Evolutionary conservation across 2,797 vertebrate species (phyloP), one percentile per base, ranked within the genome.

Genomic region (Phaenicophaeus curvirostris): DNA sequence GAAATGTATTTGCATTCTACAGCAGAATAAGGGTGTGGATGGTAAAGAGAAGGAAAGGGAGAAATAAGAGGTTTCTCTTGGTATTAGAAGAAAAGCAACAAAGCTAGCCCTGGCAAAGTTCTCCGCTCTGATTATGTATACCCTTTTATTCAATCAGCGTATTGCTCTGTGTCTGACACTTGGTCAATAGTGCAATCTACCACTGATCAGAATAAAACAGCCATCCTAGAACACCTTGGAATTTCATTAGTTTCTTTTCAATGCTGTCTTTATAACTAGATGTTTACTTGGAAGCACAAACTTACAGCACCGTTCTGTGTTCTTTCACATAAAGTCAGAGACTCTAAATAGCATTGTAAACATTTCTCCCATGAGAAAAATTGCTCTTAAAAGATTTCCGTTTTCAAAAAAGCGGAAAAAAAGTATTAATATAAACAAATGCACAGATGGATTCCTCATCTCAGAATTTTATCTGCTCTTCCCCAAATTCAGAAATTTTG

Each of bases 161-260:
- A 97, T 98, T 72, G 95, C 97, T 98, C 97, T 67, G 69, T 96
- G 95, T 95, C 98, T 99, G 99, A 99, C 98, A 98, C 97, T 98
- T 99, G 98, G 98, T 99, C 99, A 99, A 99, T 99, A 99, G 98
- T 98, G 98, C 98, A 99, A 99, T 99, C 98, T 99, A 98, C 96
- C 96, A 96, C 98, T 98, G 98, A 99, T 99, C 98, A 98, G 98
- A 98, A 98, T 98, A 98, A 98, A 98, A 95, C 98, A 98, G 98
- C 98, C 98, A 96, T 97, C 97, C 98, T 94, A 92, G 98, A 98
- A 96, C 98, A 98, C 98, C 98, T 98, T 98, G 97, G 98, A 98
- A 99, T 99, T 98, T 98, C 98, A 99, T 99, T 99, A 98, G 97
- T 98, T 98, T 95, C 97, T 97, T 97, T 98, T 98, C 97, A 97